Percentiles rank a stretch among this genome's conserved stretches.
Conservation (phyloP, 2,888 invertebrate genomes). For the Automeris io region DNA sequence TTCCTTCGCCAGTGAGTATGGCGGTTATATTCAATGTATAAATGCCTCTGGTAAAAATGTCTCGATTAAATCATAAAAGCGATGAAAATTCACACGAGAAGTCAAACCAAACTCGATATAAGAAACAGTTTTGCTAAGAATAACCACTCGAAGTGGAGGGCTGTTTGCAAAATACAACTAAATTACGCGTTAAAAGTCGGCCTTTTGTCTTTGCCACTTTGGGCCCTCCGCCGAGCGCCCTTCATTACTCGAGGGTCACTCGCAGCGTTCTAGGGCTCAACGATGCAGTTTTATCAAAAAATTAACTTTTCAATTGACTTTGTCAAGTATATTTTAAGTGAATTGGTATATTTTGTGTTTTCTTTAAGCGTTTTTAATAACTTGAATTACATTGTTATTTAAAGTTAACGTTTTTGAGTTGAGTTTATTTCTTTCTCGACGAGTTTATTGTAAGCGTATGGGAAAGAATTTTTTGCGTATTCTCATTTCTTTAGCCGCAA, state of each 20-base stretch:
- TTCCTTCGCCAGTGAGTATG: too few relatives aligned
- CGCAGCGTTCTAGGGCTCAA: conserved; percentile 3
- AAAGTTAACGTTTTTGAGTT: neutral
- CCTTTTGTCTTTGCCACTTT: conserved; percentile 52
- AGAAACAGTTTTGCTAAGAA: conserved; percentile 46
- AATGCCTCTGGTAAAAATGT: neutral
- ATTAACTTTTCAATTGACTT: conserved; percentile 3
- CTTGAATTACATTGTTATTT: neutral
- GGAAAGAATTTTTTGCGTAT: neutral
- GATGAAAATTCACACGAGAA: conserved; percentile 44
- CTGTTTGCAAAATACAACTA: conserved; percentile 70
- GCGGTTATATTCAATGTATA: too few relatives aligned
- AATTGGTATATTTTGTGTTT: conserved; percentile 1
- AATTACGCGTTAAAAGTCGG: conserved; percentile 47
- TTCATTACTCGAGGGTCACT: conserved; percentile 20
- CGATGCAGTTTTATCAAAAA: conserved; percentile 6
- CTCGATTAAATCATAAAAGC: neutral
- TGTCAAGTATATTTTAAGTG: neutral
- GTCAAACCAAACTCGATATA: conserved; percentile 18
- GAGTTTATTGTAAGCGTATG: neutral
- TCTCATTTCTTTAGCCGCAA: too few relatives aligned
- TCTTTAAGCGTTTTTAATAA: neutral
- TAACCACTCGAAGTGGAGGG: conserved; percentile 40
- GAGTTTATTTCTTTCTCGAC: neutral
- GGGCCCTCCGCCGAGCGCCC: conserved; percentile 32